Evolutionary conservation across 2,113 vertebrate genomes (phyloP), one percentile per base, ranked within the genome.

Genomic region (Orthochromis malagaraziensis): DNA sequence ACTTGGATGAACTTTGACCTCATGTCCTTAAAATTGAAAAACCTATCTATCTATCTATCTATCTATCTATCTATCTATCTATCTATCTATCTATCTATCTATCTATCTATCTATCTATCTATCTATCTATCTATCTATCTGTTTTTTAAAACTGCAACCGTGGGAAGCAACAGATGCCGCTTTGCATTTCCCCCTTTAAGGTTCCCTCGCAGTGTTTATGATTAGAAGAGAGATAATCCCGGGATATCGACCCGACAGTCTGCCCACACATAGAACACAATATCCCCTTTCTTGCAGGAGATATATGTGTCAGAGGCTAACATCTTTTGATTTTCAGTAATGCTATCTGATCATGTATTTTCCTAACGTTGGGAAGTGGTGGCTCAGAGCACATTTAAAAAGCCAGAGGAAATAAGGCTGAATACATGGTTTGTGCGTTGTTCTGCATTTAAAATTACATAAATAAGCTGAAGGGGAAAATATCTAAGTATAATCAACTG

Each of bases 141-240:
- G 1, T 9, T 63, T 63, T 51, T 13, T 75, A 51, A 4, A 63
- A 49, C 42, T 68, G 13, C 55, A 83, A n/a, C 73, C 29, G 21
- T 21, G 21, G n/a, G 58, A 35, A 68, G 54, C 33, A 68, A 63
- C 24, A 57, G 24, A 68, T 79, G 31, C 26, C 6, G 6, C 16
- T 19, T 49, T 49, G 24, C 42, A 31, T 60, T 58, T 7, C 65
- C 84, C 65, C 35, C 21, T 40, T 83, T 65, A 90, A 38, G 5
- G 19, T 81, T 82, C 49, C 58, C 49, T 26, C 35, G 54, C 40
- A 83, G 57, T 85, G 81, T 82, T 85, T 87, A 81, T 92, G 88
- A 91, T 85, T 17, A 84, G 47, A 89, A 31, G 81, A 49, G 19
- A 83, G 73, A 83, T 89, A 85, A 90, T 87, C 89, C 79, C n/a